A percentile compares a stretch with the other conserved stretches of the same genome.
Evolutionary conservation across 2,888 invertebrate species (phyloP).

Genomic region (Axea sp.): DNA sequence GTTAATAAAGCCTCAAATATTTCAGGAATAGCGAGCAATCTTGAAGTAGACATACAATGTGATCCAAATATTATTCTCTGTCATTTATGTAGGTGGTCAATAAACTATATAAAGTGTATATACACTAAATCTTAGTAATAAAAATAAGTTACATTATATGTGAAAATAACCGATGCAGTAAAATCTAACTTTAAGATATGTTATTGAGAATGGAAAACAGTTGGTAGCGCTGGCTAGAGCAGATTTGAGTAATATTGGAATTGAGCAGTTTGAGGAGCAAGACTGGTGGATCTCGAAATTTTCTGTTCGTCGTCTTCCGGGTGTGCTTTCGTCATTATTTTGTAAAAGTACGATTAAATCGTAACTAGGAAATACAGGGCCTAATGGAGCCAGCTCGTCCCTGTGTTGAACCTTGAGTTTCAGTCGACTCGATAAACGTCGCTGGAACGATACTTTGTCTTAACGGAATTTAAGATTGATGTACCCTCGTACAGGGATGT

Average conservation of each 20-base stretch:
- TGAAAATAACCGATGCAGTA: too few relatives aligned
- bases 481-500: not conserved
- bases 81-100: too few relatives aligned
- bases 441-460: slow-evolving; percentile 39
- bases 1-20: too few relatives aligned
- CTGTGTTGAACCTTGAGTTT: slow-evolving; percentile 37
- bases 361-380: slow-evolving; percentile 48
- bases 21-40: too few relatives aligned
- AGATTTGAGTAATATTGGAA: too few relatives aligned
- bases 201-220: slow-evolving; percentile 6
- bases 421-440: slow-evolving; percentile 35
- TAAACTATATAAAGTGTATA: too few relatives aligned
- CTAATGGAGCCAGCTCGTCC: slow-evolving; percentile 61
- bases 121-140: too few relatives aligned
- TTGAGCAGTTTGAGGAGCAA: too few relatives aligned
- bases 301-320: not conserved
- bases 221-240: not conserved
- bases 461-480: slow-evolving; percentile 26
- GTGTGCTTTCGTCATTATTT: slow-evolving; percentile 17
- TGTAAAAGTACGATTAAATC: slow-evolving; percentile 37
- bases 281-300: too few relatives aligned
- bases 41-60: too few relatives aligned
- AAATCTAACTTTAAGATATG: slow-evolving; percentile 26
- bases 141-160: too few relatives aligned
- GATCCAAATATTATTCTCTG: too few relatives aligned